A percentile compares a stretch with the other conserved stretches of the same genome.
Conservation (phyloP, 2,888 invertebrate genomes). For the Linnaemya tessellans region DNA sequence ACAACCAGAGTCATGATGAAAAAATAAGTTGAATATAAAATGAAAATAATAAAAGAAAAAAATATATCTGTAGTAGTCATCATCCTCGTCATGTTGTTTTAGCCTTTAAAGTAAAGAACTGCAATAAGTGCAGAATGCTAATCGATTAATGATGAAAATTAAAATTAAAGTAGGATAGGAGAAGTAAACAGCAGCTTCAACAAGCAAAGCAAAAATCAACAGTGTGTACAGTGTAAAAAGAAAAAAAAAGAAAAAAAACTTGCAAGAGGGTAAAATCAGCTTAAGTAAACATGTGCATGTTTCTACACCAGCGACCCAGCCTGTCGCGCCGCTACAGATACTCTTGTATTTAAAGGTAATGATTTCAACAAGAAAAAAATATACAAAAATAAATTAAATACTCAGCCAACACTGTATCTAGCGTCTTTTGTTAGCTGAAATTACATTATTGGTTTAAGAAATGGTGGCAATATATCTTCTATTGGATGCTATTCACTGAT, state of each 20-base stretch:
- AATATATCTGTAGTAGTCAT: background rate
- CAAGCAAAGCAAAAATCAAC: constrained; percentile 35
- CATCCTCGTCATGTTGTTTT: constrained; percentile 48
- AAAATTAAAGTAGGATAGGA: constrained; percentile 63
- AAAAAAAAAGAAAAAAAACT: constrained; percentile 11
- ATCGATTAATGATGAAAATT: constrained; percentile 77
- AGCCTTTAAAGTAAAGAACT: constrained; percentile 55
- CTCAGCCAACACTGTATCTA: constrained; percentile 23
- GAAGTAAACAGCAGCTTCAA: constrained; percentile 51
- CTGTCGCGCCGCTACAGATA: constrained; percentile 1
- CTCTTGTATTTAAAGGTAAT: constrained; percentile 32
- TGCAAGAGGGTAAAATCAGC: constrained; percentile 34
- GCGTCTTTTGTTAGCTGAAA: constrained; percentile 38
- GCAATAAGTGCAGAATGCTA: constrained; percentile 71
- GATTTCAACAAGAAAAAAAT: constrained; percentile 36
- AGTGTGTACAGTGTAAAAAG: background rate
- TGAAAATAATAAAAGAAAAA: constrained; percentile 22
- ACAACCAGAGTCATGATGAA: constrained; percentile 25
- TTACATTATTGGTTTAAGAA: constrained; percentile 65
- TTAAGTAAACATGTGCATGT: constrained; percentile 54
- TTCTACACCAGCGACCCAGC: background rate
- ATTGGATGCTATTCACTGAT: constrained; percentile 41
- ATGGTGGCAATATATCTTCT: constrained; percentile 60
- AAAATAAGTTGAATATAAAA: constrained; percentile 1
- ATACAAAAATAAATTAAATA: constrained; percentile 7